Evolutionary conservation across 2,888 invertebrate genomes (phyloP).

Genomic region (Eupithecia subfuscata): DNA sequence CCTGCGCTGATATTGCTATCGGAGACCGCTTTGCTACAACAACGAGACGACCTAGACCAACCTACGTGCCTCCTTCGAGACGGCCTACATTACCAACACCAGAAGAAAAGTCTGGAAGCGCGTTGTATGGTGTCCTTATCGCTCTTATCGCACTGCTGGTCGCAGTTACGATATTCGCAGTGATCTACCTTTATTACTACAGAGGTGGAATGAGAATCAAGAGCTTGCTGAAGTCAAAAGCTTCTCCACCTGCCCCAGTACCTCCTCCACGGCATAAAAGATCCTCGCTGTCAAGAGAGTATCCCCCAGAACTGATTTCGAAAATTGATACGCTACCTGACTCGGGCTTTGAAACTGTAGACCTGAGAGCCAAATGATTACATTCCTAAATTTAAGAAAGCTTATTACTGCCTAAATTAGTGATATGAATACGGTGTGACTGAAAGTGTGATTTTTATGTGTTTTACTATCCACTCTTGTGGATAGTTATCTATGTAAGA

Average conservation of each 20-base stretch:
- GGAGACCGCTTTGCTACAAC: conserved; percentile 81
- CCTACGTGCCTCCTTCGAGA: conserved; percentile 74
- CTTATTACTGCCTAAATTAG: conserved; percentile 47
- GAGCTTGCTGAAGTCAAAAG: conserved; percentile 82
- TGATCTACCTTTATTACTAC: conserved; percentile 90
- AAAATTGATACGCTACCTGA: conserved; percentile 71
- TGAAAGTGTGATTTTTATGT: conserved; percentile 44
- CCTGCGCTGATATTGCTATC: conserved; percentile 92
- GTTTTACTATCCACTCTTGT: conserved; percentile 36
- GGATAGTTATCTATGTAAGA: conserved; percentile 35
- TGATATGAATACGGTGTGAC: conserved; percentile 23
- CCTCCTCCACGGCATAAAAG: conserved; percentile 78
- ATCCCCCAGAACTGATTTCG: conserved; percentile 68
- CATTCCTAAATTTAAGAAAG: neutral
- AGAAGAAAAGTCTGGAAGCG: conserved; percentile 74
- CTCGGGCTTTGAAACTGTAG: conserved; percentile 80
- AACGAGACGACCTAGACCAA: conserved; percentile 74
- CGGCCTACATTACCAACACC: conserved; percentile 73
- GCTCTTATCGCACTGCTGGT: conserved; percentile 87
- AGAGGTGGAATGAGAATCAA: conserved; percentile 88
- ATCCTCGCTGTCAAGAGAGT: conserved; percentile 70
- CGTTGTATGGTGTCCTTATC: conserved; percentile 84
- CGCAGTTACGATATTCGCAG: conserved; percentile 86
- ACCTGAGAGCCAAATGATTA: conserved; percentile 67
- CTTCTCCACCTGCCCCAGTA: conserved; percentile 67